Evolutionary conservation across 2,113 vertebrate species (phyloP).

Genomic region (Silurus meridionalis): DNA sequence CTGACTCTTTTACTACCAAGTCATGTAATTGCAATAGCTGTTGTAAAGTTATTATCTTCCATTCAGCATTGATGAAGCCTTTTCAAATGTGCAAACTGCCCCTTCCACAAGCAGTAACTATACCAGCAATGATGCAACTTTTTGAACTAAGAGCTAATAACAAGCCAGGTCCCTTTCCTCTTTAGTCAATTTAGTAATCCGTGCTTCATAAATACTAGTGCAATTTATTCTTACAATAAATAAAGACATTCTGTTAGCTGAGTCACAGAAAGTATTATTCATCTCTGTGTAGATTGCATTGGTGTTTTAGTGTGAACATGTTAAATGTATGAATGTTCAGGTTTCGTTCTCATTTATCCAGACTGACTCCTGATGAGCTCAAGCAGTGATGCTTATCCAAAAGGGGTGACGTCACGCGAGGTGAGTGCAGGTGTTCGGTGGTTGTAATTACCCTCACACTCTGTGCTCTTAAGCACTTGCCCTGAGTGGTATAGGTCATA

Average conservation of each 20-base stretch:
- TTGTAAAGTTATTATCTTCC: too few species aligned
- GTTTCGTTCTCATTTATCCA: not conserved
- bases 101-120: too few species aligned
- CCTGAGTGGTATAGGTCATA: not conserved
- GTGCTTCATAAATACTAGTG: not conserved
- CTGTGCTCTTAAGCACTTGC: slow-evolving; percentile 11
- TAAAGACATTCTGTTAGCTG: not conserved
- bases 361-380: not conserved
- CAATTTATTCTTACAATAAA: not conserved
- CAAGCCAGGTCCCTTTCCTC: too few species aligned
- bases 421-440: not conserved
- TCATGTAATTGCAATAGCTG: too few species aligned
- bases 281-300: not conserved
- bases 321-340: not conserved
- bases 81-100: too few species aligned
- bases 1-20: too few species aligned
- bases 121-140: too few species aligned
- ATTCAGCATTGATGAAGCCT: too few species aligned
- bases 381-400: not conserved
- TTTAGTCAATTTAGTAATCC: not conserved
- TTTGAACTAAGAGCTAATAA: too few species aligned
- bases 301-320: not conserved
- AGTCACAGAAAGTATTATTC: not conserved
- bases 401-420: not conserved
- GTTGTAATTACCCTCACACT: not conserved